Percentiles rank a stretch among this genome's conserved stretches.
phyloP scores from a whole-genome alignment of 1,140 invertebrate species.

The Neodiprion virginianus region DNA sequence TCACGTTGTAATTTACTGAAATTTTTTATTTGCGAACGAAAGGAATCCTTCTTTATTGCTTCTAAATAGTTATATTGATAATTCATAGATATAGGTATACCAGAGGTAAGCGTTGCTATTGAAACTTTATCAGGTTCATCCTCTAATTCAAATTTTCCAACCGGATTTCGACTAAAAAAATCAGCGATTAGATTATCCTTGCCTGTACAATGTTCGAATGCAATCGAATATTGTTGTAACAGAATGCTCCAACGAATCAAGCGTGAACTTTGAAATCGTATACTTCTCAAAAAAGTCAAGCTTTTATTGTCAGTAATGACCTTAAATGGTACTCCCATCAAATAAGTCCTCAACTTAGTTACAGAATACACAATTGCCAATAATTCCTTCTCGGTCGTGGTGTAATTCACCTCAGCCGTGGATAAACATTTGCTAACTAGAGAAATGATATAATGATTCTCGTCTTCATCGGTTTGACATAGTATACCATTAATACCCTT shows the following conservation, averaged over 20 bases:
- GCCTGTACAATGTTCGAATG: conserved; percentile 43
- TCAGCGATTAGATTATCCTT: conserved; percentile 27
- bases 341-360: conserved; percentile 42
- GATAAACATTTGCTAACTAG: conserved; percentile 27
- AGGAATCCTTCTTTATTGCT: not conserved
- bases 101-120: not conserved
- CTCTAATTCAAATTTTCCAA: conserved; percentile 5
- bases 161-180: conserved; percentile 25
- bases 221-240: conserved; percentile 53
- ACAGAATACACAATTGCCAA: conserved; percentile 43
- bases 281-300: conserved; percentile 52
- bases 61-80: not conserved
- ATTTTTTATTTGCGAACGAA: not conserved
- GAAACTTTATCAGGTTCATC: not conserved
- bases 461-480: conserved; percentile 15
- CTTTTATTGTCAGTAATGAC: conserved; percentile 60
- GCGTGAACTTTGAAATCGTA: conserved; percentile 48
- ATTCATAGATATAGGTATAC: not conserved
- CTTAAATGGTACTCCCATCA: conserved; percentile 29
- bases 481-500: conserved; percentile 26
- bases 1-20: not conserved
- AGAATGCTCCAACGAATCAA: conserved; percentile 53
- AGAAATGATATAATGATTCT: conserved; percentile 23
- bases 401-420: conserved; percentile 29
- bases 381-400: conserved; percentile 45